Percentiles rank a stretch among this genome's conserved stretches.
These are phyloP conservation scores for Macroteleia sp. DNA, from an alignment of 2,888 invertebrate genomes.

Conservation along the genomic window DNA sequence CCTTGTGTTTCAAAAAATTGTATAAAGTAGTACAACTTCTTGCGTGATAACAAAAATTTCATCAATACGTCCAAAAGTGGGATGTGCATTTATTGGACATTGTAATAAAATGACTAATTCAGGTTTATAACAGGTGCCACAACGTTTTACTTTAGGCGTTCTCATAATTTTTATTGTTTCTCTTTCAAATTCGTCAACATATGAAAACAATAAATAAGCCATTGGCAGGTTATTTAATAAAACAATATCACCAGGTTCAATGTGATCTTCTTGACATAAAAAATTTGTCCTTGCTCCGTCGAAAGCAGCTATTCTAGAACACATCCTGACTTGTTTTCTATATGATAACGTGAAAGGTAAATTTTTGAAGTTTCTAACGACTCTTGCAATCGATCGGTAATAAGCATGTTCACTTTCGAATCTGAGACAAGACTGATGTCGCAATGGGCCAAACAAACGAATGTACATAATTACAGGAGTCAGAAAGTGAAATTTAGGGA, in stretches of 20 bases:
- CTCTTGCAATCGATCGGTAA: constrained; percentile 48
- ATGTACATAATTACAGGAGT: constrained; percentile 36
- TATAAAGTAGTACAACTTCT: no score
- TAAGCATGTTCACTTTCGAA: constrained; percentile 59
- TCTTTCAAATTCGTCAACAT: no score
- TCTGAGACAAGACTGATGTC: constrained; percentile 47
- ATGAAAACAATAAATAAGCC: background rate
- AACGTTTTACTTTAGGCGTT: no score
- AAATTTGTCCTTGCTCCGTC: constrained; percentile 28
- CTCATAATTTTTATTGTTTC: no score
- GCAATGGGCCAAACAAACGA: constrained; percentile 39
- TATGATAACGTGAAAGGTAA: constrained; percentile 46
- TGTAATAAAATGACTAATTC: no score
- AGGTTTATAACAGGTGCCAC: no score
- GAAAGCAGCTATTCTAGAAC: no score
- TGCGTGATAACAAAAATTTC: no score
- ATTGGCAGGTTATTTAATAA: background rate
- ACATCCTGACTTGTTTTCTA: constrained; percentile 22
- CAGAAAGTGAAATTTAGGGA: constrained; percentile 45
- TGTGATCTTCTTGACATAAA: constrained; percentile 45
- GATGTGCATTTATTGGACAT: no score
- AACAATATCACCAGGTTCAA: constrained; percentile 32
- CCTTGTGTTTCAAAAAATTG: no score
- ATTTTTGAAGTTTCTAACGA: constrained; percentile 57
- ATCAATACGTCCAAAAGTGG: no score